Base-by-base conservation (phyloP, 2,113 vertebrate genomes). In the Lepisosteus oculatus region DNA sequence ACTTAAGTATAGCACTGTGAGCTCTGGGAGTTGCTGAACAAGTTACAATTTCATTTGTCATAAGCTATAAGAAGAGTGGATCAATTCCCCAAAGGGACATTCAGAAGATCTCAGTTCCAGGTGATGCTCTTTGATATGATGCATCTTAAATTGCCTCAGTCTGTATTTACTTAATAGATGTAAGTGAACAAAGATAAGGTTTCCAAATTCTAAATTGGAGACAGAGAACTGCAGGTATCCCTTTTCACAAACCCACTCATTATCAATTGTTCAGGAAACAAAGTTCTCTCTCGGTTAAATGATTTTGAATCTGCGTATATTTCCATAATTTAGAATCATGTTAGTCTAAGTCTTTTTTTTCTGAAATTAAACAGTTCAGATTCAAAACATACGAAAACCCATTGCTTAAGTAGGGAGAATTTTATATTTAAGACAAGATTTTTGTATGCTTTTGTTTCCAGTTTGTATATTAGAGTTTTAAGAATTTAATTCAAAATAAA, bases 101-200 rank as follows among this genome's bases (percentile, higher is more conserved):
- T 79, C 44, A 76, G 55, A 78, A 74, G 81, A 83, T 72, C 78
- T 82, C 77, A 81, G 67, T n/a, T 86, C 78, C 81, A 82, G 85
- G 73, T 82, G 90, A 90, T 78, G 86, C 84, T 88, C 90, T 88
- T 81, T 83, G 81, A 82, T 83, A 84, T 56, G 77, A 85, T 85
- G 84, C 82, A 88, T 91, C 84, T 89, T 82, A 89, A 90, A 89
- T 92, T 83, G 88, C 77, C 89, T 81, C 90, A 91, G 90, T 79
- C 93, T 92, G 91, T 84, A 87, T 85, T 80, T 3, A 47, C 77
- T 85, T 86, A 84, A 67, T 51, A 68, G 67, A 45, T 43, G 76
- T 43, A 74, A 81, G 85, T 78, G 68, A 84, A 75, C 77, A 79
- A 70, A 68, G 65, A 80, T 79, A 80, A 71, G 74, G 68, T 71